Base-by-base conservation (phyloP, 2,888 invertebrate genomes). In the Brenthis hecate region DNA sequence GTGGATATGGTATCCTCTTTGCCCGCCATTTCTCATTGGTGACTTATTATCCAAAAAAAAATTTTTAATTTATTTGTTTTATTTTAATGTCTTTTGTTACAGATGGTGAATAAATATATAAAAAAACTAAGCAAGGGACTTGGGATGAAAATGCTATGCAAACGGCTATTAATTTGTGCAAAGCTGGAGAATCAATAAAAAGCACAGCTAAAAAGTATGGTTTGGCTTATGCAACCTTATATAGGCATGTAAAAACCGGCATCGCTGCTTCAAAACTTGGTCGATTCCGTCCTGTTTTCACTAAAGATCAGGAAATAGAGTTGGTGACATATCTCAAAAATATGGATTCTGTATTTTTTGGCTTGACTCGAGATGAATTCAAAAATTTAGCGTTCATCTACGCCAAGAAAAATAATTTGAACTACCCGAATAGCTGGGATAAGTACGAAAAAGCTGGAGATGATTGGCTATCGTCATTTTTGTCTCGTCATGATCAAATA, bases 321-420 rank as follows among this genome's bases (percentile, higher is more conserved):
- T 69, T 75, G 32, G 47, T 72, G n/a, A 71, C 53, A 56, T 73
- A 75, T 65, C 72, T 75, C 61, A 71, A 74, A 68, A 71, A 75
- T 65, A 76, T 74, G 73, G 74, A 75, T 66, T 65, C 70, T 62
- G 67, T 71, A 66, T 74, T 73, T 74, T 74, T 73, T 73, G 73
- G 72, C 53, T 61, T 76, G 43, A 76, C 71, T 70, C 74, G 73
- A 68, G 71, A 74, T 48, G 73, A 77, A 55, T 74, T 75, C 43
- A 75, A 74, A 65, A 67, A 71, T 73, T 72, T 74, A 32, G 74
- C 70, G 51, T 74, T 66, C 66, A 70, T 60, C 56, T 73, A 73
- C 68, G 73, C 74, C 32, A 76, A 73, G 68, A 72, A 74, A 71
- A 75, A 74, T 73, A 74, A 74, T 72, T 71, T 75, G 58, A 74